Evolutionary conservation across 2,888 invertebrate species (phyloP).

Genomic region (Nebria salina): DNA sequence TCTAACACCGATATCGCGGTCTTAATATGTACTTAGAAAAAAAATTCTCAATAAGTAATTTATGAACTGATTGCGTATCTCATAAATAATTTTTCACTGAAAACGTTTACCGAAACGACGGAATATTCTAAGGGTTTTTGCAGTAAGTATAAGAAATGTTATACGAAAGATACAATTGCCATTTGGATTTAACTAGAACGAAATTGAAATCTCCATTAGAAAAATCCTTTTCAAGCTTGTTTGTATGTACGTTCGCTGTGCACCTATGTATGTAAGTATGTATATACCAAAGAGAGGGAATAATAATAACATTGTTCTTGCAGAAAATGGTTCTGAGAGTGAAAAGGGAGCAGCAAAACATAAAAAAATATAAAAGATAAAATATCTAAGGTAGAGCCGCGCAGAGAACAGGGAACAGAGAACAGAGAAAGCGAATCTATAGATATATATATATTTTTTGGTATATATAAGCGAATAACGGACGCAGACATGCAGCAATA

Average conservation of each 20-base stretch:
- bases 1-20: too few relatives aligned
- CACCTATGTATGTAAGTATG: background rate
- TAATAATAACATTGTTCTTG: conserved; percentile 40
- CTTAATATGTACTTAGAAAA: too few relatives aligned
- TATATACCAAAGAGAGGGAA: conserved; percentile 3
- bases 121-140: background rate
- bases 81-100: too few relatives aligned
- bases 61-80: too few relatives aligned
- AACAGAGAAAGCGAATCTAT: conserved; percentile 36
- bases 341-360: conserved; percentile 5
- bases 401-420: too few relatives aligned
- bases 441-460: conserved; percentile 22
- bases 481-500: conserved; percentile 47
- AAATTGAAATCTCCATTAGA: background rate
- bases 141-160: background rate
- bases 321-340: conserved; percentile 11
- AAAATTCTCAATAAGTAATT: too few relatives aligned
- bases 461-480: conserved; percentile 38
- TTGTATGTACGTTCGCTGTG: too few relatives aligned
- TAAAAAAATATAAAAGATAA: background rate
- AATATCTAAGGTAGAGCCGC: conserved; percentile 3
- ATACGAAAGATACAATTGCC: background rate
- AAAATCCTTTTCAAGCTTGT: background rate
- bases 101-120: too few relatives aligned
- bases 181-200: background rate